phyloP scores from a whole-genome alignment of 2,888 invertebrate genomes.

The Cataglyphis altisquamis region DNA sequence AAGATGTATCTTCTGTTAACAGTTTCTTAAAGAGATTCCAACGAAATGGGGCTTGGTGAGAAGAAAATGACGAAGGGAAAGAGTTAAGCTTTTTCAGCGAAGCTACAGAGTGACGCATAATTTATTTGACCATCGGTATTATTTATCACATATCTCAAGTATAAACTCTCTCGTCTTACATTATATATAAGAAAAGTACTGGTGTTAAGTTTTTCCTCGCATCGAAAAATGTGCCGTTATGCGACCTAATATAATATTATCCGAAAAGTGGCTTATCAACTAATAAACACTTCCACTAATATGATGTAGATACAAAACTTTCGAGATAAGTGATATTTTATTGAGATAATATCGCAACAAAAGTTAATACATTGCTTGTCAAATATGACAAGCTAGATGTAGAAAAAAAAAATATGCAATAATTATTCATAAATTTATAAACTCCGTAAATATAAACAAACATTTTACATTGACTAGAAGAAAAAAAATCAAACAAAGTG shows the following conservation, averaged over 20 bases:
- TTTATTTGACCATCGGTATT: conserved; percentile 43
- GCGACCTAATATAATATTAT: not conserved
- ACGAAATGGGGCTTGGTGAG: conserved; percentile 10
- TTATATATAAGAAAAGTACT: not conserved
- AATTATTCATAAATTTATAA: conserved; percentile 1
- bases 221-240: not conserved
- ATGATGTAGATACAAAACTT: not conserved
- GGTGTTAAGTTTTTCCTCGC: not conserved
- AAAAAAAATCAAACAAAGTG: conserved; percentile 3
- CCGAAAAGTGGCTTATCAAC: conserved; percentile 17
- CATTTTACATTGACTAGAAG: not conserved
- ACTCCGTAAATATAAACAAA: not conserved
- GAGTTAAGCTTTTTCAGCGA: not conserved
- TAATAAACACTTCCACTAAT: not conserved
- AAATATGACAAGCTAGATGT: not conserved
- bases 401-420: not conserved
- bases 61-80: conserved; percentile 43
- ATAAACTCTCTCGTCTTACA: not conserved
- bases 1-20: not conserved
- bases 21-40: conserved; percentile 11
- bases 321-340: not conserved
- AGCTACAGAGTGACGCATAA: conserved; percentile 17
- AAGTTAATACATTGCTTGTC: not conserved
- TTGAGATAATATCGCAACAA: not conserved
- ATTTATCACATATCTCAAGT: conserved; percentile 14